Evolutionary conservation across 2,888 invertebrate genomes (phyloP).

Genomic region (Xestia rhomboidea): DNA sequence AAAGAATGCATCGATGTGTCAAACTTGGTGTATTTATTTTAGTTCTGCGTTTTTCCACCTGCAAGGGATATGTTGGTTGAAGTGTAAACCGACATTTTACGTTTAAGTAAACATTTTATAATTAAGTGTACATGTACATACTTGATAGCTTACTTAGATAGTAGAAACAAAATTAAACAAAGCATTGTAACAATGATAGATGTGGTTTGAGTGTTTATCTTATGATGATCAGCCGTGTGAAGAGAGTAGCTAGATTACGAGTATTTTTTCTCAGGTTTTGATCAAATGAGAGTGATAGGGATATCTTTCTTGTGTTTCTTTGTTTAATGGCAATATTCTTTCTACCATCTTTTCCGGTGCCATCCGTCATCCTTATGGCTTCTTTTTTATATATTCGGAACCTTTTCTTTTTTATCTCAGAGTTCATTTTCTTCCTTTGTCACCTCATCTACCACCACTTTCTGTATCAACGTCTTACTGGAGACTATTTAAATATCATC

Average conservation of each 20-base stretch:
- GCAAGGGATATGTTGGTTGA: neutral
- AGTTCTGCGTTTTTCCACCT: neutral
- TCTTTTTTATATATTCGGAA: neutral
- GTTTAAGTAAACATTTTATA: slow-evolving; percentile 59
- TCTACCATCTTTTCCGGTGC: neutral
- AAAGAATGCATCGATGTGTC: neutral
- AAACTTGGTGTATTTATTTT: neutral
- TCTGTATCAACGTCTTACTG: neutral
- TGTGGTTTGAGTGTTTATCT: slow-evolving; percentile 44
- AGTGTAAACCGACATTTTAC: slow-evolving; percentile 45
- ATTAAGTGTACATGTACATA: slow-evolving; percentile 57
- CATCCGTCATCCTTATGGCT: neutral
- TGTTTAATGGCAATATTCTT: neutral
- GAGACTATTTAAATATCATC: neutral
- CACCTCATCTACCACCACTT: neutral
- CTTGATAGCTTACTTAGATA: slow-evolving; percentile 60
- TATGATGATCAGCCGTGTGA: slow-evolving; percentile 36
- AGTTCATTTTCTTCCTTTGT: neutral
- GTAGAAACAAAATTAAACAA: slow-evolving; percentile 63
- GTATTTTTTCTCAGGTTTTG: slow-evolving; percentile 14
- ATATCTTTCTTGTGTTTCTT: slow-evolving; percentile 10
- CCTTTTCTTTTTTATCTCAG: neutral
- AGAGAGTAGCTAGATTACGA: slow-evolving; percentile 17
- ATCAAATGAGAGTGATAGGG: neutral
- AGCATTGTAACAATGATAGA: slow-evolving; percentile 57